Base-by-base conservation (phyloP, 2,797 vertebrate genomes). In the Enteromius argenteus region DNA sequence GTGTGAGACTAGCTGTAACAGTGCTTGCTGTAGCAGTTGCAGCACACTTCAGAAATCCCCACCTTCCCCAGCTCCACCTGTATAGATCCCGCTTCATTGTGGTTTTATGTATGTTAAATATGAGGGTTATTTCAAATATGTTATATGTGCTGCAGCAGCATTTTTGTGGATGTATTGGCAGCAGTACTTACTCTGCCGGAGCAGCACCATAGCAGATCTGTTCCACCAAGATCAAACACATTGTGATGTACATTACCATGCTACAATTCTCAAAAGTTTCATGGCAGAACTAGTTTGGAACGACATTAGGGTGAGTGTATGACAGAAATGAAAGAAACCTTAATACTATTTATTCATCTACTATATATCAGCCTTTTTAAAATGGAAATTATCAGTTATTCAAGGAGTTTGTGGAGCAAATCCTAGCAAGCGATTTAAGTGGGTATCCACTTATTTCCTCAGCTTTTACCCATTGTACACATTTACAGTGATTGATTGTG, bases 401-500 rank as follows among this genome's bases (percentile, higher is more conserved):
- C 91, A 91, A 66, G 32, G 80, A 46, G 72, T 90, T 89, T 79
- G 78, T 80, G 84, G 23, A 66, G 44, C 80, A 79, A 23, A 79
- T n/a, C 17, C 83, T 87, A 60, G 39, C 19, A 2, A 81, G 86
- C 78, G 72, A 80, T 88, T 56, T 88, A 84, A 86, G 46, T 83
- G 82, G 86, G 58, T 72, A 68, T 78, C 77, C 53, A 88, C 60
- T 74, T 67, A 66, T 80, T 79, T 83, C 89, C 84, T 85, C 88
- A 84, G 78, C 88, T 88, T 90, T 89, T 78, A 89, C 87, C 84
- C 30, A 78, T 88, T 86, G 90, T 71, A 76, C 76, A 79, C 80
- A 56, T 86, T 93, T 92, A 94, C 93, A 87, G 86, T 93, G 92
- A 94, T 94, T 93, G 89, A 94, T 94, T 90, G 82, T 94, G 91